These are phyloP conservation scores for Chrysomela aeneicollis DNA, from an alignment of 2,888 invertebrate species.

Conservation along the genomic window DNA sequence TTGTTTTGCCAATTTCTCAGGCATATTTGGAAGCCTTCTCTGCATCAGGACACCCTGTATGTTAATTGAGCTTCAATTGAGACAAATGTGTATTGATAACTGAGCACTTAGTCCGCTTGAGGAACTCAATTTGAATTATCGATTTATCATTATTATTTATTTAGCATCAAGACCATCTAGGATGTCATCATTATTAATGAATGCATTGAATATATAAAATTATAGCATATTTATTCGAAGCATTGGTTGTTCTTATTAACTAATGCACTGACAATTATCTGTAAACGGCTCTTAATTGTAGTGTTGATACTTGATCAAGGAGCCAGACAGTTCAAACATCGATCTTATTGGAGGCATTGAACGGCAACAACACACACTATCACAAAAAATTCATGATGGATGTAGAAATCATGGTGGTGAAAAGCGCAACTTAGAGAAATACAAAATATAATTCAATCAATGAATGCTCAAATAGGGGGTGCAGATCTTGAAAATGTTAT, in stretches of 20 bases:
- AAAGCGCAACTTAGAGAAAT: background rate
- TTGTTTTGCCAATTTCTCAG: no score
- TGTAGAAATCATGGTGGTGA: background rate
- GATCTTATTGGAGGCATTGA: slow-evolving; percentile 20
- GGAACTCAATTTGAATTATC: no score
- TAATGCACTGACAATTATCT: slow-evolving; percentile 1
- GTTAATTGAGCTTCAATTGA: no score
- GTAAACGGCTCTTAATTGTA: slow-evolving; percentile 11
- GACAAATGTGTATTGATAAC: no score
- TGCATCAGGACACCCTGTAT: no score
- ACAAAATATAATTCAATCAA: background rate
- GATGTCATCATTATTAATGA: background rate
- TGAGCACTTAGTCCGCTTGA: no score
- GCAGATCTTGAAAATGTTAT: no score
- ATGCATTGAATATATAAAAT: no score
- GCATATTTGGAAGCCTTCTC: no score
- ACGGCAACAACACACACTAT: slow-evolving; percentile 11
- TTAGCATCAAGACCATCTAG: background rate
- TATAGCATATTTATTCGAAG: background rate
- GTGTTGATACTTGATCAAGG: slow-evolving; percentile 13
- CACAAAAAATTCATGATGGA: background rate
- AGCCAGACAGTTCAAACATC: slow-evolving; percentile 24
- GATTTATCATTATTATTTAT: no score
- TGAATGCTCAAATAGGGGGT: no score
- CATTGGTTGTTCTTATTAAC: background rate